A percentile compares a stretch with the other conserved stretches of the same genome.
phyloP scores from a whole-genome alignment of 2,113 vertebrate genomes.

The Syngnathus scovelli region DNA sequence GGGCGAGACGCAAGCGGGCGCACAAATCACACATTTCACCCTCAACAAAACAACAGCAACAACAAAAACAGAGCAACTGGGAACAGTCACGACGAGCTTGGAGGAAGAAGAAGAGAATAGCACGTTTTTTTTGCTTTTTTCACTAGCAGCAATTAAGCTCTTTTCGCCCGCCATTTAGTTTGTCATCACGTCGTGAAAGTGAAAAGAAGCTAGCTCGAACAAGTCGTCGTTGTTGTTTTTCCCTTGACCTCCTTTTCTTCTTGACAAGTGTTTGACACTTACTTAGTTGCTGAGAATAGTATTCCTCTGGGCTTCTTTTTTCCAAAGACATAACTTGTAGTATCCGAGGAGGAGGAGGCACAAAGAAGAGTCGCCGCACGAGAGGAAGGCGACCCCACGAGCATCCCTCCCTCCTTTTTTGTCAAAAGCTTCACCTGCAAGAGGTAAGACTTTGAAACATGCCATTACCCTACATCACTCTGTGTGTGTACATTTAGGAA shows the following conservation, averaged over 20 bases:
- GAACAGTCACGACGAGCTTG: neutral
- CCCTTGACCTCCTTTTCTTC: neutral
- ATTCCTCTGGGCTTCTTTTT: neutral
- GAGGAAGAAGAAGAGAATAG: neutral
- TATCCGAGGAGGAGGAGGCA: slow-evolving; percentile 22
- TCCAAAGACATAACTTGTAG: slow-evolving; percentile 18
- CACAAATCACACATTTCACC: neutral
- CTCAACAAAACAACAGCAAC: neutral
- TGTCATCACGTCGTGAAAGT: slow-evolving; percentile 9
- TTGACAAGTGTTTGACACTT: neutral
- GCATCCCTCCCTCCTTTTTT: slow-evolving; percentile 39
- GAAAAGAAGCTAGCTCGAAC: slow-evolving; percentile 7
- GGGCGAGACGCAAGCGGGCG: neutral
- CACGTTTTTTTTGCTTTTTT: neutral
- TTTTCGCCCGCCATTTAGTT: neutral
- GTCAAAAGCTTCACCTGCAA: slow-evolving; percentile 4
- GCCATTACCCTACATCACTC: neutral
- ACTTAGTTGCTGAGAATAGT: neutral
- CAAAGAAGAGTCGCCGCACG: slow-evolving; percentile 7
- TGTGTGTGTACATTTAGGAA: slow-evolving; percentile 31
- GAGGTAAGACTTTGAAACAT: slow-evolving; percentile 34
- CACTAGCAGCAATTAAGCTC: neutral
- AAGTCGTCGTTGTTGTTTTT: neutral
- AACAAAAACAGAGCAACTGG: neutral
- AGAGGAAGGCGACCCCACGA: slow-evolving; percentile 47